Conservation (phyloP, 2,888 invertebrate genomes). For the Carcina quercana region DNA sequence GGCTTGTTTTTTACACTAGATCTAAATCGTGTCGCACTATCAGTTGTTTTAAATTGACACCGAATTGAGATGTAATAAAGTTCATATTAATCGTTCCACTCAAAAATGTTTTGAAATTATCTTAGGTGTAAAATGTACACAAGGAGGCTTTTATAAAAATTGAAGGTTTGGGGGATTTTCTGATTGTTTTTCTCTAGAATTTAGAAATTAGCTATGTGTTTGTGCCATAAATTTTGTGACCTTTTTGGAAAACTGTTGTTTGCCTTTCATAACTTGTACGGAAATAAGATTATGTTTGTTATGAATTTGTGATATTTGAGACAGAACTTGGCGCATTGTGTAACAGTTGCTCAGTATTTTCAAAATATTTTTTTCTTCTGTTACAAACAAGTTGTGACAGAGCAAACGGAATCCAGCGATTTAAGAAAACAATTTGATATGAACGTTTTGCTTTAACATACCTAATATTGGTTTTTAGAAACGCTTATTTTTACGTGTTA, state of each 20-base stretch:
- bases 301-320: no score
- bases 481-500: slow-evolving; percentile 61
- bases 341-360: no score
- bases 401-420: slow-evolving; percentile 16
- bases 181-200: slow-evolving; percentile 11
- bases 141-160: slow-evolving; percentile 8
- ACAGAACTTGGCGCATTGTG: no score
- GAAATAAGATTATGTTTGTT: no score
- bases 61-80: slow-evolving; percentile 2
- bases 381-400: no score
- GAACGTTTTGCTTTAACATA: slow-evolving; percentile 18
- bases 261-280: no score
- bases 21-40: background rate
- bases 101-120: background rate
- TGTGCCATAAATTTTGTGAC: slow-evolving; percentile 18
- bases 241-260: slow-evolving; percentile 7
- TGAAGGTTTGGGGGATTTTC: slow-evolving; percentile 4
- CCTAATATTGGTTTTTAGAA: slow-evolving; percentile 37
- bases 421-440: slow-evolving; percentile 25
- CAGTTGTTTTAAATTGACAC: background rate
- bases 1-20: no score
- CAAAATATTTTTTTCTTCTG: no score
- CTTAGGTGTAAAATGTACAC: background rate
- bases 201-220: slow-evolving; percentile 16
- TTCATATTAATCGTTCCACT: slow-evolving; percentile 3